These are phyloP conservation scores for Pithys albifrons DNA, from an alignment of 2,113 vertebrate genomes.

Conservation along the genomic window DNA sequence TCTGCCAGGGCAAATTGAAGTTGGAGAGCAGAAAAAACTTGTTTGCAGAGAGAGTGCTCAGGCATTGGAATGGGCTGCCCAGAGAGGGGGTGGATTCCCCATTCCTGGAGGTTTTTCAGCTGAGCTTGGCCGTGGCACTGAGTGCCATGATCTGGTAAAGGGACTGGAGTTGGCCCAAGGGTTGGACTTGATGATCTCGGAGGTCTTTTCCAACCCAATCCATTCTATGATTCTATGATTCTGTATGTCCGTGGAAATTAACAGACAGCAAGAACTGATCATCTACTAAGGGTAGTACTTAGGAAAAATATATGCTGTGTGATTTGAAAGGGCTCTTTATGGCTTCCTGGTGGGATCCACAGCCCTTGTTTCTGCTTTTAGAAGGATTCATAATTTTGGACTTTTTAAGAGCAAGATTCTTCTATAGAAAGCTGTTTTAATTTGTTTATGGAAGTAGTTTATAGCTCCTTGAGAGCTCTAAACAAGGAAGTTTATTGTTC, in stretches of 20 bases:
- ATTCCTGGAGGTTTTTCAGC: too few relatives aligned
- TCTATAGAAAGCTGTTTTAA: not conserved
- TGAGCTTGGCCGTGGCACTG: too few relatives aligned
- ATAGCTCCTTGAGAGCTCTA: constrained; percentile 22
- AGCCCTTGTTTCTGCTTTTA: not conserved
- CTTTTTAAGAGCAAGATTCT: not conserved
- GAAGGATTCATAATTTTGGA: not conserved
- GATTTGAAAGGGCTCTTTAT: not conserved
- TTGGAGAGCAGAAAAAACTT: too few relatives aligned
- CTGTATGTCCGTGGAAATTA: not conserved
- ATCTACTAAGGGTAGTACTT: not conserved
- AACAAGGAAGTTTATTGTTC: constrained; percentile 17
- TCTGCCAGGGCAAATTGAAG: too few relatives aligned
- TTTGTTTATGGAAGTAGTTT: constrained; percentile 29
- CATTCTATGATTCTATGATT: too few relatives aligned
- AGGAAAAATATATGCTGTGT: not conserved
- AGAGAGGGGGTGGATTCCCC: too few relatives aligned
- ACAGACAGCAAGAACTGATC: fast-evolving
- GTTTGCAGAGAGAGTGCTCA: too few relatives aligned
- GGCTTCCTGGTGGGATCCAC: not conserved
- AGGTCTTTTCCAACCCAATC: too few relatives aligned
- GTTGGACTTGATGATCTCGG: too few relatives aligned
- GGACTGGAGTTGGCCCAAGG: too few relatives aligned
- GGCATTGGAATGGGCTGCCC: too few relatives aligned
- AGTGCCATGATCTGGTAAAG: too few relatives aligned